These are phyloP conservation scores for Aldabrachelys gigantea DNA, from an alignment of 2,113 vertebrate species.

Conservation along the genomic window DNA sequence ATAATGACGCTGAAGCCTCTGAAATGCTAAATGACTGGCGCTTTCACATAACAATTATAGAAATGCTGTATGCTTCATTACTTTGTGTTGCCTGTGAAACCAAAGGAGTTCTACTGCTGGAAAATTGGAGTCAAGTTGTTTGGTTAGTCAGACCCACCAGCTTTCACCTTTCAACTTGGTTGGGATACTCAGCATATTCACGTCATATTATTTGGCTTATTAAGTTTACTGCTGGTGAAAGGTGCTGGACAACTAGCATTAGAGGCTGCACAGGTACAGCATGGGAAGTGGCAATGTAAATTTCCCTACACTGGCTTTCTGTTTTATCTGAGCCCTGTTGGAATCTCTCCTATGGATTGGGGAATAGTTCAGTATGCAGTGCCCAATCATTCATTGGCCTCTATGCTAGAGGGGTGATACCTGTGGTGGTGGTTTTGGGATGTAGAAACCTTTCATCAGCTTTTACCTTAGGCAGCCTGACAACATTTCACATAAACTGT, in stretches of 20 bases:
- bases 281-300: too few species aligned
- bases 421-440: neutral
- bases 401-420: neutral
- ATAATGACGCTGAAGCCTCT: neutral
- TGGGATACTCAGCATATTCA: neutral
- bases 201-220: neutral
- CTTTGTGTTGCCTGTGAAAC: neutral
- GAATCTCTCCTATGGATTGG: neutral
- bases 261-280: neutral
- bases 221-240: neutral
- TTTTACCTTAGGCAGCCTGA: neutral
- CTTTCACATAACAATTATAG: neutral
- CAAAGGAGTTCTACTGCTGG: neutral
- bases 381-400: neutral
- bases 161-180: neutral
- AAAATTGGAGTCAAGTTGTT: neutral
- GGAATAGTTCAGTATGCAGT: neutral
- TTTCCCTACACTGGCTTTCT: neutral
- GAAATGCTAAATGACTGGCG: rapidly evolving
- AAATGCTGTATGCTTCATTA: neutral
- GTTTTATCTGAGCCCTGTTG: neutral
- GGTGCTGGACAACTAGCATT: neutral
- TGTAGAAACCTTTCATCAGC: neutral
- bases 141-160: neutral
- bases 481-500: neutral